Conservation (phyloP, 2,797 vertebrate genomes). For the Molothrus aeneus region DNA sequence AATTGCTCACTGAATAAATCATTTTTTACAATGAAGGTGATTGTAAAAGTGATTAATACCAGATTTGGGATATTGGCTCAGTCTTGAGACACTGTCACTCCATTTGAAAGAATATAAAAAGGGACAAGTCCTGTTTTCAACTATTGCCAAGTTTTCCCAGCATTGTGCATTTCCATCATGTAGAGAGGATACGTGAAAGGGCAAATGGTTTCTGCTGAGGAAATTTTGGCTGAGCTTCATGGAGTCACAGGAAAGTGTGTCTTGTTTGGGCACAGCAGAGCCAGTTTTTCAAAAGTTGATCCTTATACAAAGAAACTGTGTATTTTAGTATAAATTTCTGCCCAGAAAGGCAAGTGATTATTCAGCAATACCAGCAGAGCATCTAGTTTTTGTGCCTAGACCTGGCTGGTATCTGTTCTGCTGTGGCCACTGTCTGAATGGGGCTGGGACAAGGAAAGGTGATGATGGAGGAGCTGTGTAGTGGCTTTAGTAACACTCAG, state of each 20-base stretch:
- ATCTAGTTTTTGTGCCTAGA: neutral
- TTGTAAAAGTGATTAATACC: neutral
- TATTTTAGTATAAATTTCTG: neutral
- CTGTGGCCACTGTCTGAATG: neutral
- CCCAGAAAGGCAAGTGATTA: neutral
- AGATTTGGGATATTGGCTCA: neutral
- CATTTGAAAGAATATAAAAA: neutral
- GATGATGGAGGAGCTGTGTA: neutral
- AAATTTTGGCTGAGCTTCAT: neutral
- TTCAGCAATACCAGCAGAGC: neutral
- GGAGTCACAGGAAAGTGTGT: neutral
- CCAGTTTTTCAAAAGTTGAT: neutral
- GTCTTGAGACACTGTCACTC: neutral
- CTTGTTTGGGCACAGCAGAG: neutral
- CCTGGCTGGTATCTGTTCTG: neutral
- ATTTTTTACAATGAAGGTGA: neutral
- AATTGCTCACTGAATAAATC: neutral
- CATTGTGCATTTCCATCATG: neutral
- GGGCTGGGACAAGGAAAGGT: neutral
- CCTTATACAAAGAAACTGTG: neutral
- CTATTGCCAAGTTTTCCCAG: neutral
- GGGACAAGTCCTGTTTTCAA: neutral
- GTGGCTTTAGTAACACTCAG: neutral
- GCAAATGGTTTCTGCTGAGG: neutral
- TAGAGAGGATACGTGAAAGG: neutral